A percentile compares a stretch with the other conserved stretches of the same genome.
These are phyloP conservation scores for Drosophila bipectinata DNA, from an alignment of 1,140 invertebrate genomes.

Conservation along the genomic window DNA sequence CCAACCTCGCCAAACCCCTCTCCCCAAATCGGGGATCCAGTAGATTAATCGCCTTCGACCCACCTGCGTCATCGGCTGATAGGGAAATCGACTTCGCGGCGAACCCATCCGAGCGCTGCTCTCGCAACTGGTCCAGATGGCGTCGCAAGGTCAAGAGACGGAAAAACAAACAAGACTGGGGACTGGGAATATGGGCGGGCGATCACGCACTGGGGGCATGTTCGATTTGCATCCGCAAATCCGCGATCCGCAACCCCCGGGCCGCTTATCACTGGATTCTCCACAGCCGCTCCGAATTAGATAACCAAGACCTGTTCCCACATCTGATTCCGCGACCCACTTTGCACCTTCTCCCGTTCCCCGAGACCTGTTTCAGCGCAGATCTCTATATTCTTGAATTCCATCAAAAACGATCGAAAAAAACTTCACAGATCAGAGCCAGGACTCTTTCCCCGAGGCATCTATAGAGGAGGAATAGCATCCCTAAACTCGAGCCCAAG, in stretches of 20 bases:
- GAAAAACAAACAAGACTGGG: conserved; percentile 14
- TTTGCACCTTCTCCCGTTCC: background rate
- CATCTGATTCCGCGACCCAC: background rate
- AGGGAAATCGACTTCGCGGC: conserved; percentile 9
- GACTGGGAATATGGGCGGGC: background rate
- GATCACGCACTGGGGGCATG: conserved; percentile 30
- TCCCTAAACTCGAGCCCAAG: no score
- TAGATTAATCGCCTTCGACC: background rate
- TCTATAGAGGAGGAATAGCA: no score
- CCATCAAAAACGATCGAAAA: no score
- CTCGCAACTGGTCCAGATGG: conserved; percentile 24
- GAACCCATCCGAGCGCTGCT: background rate
- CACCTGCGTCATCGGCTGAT: conserved; percentile 2
- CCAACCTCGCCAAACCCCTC: background rate
- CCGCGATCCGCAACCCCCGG: conserved; percentile 1
- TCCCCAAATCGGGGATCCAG: background rate
- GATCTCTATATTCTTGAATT: no score
- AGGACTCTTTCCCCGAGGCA: no score
- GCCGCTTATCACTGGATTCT: conserved; percentile 17
- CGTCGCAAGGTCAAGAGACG: conserved; percentile 24
- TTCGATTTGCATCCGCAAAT: conserved; percentile 13
- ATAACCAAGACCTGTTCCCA: conserved; percentile 8
- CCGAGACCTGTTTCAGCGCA: background rate
- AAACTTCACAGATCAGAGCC: no score
- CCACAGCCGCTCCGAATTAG: background rate